A percentile compares a stretch with the other conserved stretches of the same genome.
Conservation (phyloP, 2,797 vertebrate genomes). For the Pipistrellus kuhlii region DNA sequence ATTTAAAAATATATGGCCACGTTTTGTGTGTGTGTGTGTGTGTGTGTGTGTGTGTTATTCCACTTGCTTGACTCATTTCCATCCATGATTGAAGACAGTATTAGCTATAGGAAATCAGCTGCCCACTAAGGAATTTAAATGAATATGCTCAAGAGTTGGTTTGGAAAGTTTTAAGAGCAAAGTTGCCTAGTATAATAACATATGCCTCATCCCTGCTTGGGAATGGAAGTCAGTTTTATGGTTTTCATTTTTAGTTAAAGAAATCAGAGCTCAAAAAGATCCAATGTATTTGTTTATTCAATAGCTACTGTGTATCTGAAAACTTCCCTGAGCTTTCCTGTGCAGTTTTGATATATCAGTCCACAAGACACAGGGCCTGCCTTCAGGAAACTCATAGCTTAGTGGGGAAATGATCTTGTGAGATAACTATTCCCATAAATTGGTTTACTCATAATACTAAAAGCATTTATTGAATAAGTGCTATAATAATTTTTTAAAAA, state of each 20-base stretch:
- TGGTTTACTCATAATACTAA: neutral
- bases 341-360: neutral
- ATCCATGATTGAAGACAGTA: neutral
- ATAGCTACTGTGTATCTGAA: neutral
- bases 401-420: neutral
- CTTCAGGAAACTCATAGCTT: neutral
- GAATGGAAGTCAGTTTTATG: neutral
- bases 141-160: neutral
- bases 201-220: neutral
- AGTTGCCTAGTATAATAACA: constrained; percentile 45
- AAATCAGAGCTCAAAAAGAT: constrained; percentile 21
- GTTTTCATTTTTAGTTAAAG: constrained; percentile 62
- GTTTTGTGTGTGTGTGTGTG: neutral
- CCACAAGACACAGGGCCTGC: neutral
- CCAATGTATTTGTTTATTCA: neutral
- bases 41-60: neutral
- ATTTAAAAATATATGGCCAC: neutral
- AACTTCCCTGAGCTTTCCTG: neutral
- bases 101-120: constrained; percentile 26
- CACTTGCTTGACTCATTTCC: constrained; percentile 48
- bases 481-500: neutral
- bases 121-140: constrained; percentile 47
- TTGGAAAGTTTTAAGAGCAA: constrained; percentile 54
- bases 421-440: neutral
- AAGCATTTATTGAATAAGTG: neutral